These are phyloP conservation scores for Prunella strophiata DNA, from an alignment of 2,797 vertebrate species.

Conservation along the genomic window DNA sequence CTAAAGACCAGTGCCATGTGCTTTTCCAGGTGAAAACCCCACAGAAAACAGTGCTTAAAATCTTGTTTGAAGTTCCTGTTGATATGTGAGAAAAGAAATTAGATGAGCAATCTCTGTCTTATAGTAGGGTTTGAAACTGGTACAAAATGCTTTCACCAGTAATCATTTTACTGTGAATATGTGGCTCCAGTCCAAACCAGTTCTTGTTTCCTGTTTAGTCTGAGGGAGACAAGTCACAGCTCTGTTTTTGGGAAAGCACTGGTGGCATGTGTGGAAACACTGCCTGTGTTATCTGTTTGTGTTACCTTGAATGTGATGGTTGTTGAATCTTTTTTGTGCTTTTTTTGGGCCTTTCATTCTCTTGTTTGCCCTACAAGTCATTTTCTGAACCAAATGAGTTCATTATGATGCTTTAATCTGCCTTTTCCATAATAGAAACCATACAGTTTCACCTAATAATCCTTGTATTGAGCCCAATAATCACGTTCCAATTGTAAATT, in stretches of 20 bases:
- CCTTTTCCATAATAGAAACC: neutral
- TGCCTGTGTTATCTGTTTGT: neutral
- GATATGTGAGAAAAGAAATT: neutral
- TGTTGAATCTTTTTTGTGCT: neutral
- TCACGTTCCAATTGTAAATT: neutral
- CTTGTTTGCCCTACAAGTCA: neutral
- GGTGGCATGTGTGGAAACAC: neutral
- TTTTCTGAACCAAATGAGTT: neutral
- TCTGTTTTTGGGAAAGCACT: neutral
- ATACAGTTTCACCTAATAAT: neutral
- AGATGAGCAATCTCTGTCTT: neutral
- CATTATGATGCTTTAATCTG: neutral
- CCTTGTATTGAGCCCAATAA: neutral
- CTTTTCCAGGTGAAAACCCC: neutral
- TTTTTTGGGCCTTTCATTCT: neutral
- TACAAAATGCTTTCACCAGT: neutral
- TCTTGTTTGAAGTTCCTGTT: neutral
- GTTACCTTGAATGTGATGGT: neutral
- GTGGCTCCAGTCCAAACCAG: neutral
- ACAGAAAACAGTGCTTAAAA: neutral
- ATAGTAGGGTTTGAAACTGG: neutral
- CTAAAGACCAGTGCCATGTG: fast-evolving
- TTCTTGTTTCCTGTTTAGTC: neutral
- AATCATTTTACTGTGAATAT: neutral
- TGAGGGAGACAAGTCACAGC: neutral